phyloP scores from a whole-genome alignment of 2,888 invertebrate genomes.

The Nebria brevicollis region DNA sequence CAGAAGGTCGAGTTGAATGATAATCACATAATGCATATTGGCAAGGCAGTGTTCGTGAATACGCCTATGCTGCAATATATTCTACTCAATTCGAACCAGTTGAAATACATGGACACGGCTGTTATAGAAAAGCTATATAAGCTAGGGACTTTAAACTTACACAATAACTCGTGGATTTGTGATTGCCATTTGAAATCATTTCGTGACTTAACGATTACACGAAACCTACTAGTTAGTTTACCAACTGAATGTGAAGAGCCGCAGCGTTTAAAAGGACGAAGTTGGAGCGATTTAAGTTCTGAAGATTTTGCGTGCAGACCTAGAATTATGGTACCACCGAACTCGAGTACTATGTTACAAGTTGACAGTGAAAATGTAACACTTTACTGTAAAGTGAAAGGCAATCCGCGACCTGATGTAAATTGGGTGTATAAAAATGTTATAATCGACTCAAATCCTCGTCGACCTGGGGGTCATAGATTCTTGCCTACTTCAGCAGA shows the following conservation, averaged over 20 bases:
- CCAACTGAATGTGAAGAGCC: constrained; percentile 81
- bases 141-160: constrained; percentile 78
- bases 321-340: constrained; percentile 73
- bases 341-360: constrained; percentile 69
- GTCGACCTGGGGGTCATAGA: constrained; percentile 61
- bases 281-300: constrained; percentile 77
- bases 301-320: constrained; percentile 87
- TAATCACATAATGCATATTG: constrained; percentile 77
- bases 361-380: constrained; percentile 74
- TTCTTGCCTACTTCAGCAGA: constrained; percentile 63
- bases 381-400: constrained; percentile 78
- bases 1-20: constrained; percentile 81
- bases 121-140: constrained; percentile 73
- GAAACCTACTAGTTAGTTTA: constrained; percentile 75
- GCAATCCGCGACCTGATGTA: constrained; percentile 80
- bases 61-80: constrained; percentile 75
- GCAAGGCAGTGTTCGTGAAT: constrained; percentile 76
- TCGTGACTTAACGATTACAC: constrained; percentile 78
- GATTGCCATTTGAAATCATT: constrained; percentile 85
- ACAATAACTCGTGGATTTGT: constrained; percentile 89
- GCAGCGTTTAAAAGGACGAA: constrained; percentile 70
- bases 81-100: constrained; percentile 77
- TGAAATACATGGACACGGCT: constrained; percentile 72
- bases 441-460: constrained; percentile 67
- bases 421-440: constrained; percentile 78